Conservation (phyloP, 2,888 invertebrate species). For the Lasioglossum pauxillum region DNA sequence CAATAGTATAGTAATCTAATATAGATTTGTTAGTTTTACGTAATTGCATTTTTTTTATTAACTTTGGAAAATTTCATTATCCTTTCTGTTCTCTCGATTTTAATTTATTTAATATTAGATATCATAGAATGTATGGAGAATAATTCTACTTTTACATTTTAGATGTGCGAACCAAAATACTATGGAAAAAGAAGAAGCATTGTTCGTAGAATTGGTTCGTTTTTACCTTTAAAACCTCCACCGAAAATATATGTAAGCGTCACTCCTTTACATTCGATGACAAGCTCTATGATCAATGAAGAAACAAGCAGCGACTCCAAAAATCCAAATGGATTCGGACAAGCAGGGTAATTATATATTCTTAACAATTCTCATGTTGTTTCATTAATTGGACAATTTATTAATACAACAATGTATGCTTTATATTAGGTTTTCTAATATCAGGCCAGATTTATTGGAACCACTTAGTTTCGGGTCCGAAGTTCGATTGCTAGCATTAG, state of each 20-base stretch:
- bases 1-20: neutral
- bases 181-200: slow-evolving; percentile 82
- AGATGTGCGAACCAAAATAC: slow-evolving; percentile 80
- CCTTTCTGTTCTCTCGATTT: neutral
- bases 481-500: slow-evolving; percentile 82
- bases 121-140: neutral
- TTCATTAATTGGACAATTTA: neutral
- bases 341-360: slow-evolving; percentile 69
- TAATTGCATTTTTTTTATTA: neutral
- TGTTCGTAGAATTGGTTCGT: slow-evolving; percentile 81
- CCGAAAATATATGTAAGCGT: slow-evolving; percentile 83
- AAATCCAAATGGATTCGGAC: slow-evolving; percentile 74
- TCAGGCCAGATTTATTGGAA: slow-evolving; percentile 82
- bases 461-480: slow-evolving; percentile 83
- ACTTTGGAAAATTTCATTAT: neutral
- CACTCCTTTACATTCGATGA: slow-evolving; percentile 83
- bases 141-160: slow-evolving; percentile 20
- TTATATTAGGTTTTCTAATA: slow-evolving; percentile 74
- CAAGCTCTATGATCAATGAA: slow-evolving; percentile 82
- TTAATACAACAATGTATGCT: slow-evolving; percentile 19
- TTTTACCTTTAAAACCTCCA: slow-evolving; percentile 81
- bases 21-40: slow-evolving; percentile 22
- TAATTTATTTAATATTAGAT: neutral
- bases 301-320: slow-evolving; percentile 75
- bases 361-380: neutral